phyloP scores from a whole-genome alignment of 2,113 vertebrate genomes.

The Morone saxatilis region DNA sequence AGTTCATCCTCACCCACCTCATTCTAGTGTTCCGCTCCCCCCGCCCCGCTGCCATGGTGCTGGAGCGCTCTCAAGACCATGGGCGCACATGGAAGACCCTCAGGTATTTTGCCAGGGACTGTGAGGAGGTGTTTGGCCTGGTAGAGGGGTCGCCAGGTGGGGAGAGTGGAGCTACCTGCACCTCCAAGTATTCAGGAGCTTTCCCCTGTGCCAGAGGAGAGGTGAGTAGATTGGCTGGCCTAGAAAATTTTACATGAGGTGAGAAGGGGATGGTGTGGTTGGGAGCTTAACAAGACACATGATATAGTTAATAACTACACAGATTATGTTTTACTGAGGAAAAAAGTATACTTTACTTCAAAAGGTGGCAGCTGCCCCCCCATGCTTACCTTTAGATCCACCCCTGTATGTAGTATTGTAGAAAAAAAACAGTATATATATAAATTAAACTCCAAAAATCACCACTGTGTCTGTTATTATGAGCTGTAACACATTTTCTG shows the following conservation, averaged over 20 bases:
- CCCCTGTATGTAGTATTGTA: neutral
- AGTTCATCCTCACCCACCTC: constrained; percentile 95
- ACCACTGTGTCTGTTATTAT: neutral
- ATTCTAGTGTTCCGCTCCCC: constrained; percentile 96
- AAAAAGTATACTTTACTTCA: no score
- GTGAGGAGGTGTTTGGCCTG: constrained; percentile 88
- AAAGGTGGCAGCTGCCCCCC: neutral
- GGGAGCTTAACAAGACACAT: neutral
- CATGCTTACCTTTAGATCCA: neutral
- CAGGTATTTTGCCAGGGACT: constrained; percentile 91
- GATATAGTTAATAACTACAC: neutral
- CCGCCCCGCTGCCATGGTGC: constrained; percentile 92
- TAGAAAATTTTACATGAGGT: neutral
- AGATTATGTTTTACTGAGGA: neutral
- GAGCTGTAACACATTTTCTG: neutral
- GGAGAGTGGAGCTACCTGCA: constrained; percentile 57
- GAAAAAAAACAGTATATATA: neutral
- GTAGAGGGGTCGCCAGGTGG: constrained; percentile 81
- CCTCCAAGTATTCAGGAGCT: constrained; percentile 76
- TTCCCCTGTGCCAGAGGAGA: constrained; percentile 78
- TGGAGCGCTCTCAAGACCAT: constrained; percentile 94
- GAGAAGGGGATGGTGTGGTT: neutral
- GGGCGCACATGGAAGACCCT: constrained; percentile 91
- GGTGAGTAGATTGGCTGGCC: constrained; percentile 48
- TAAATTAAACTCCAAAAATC: neutral